These are phyloP conservation scores for Epicauta chinensis DNA, from an alignment of 1,140 invertebrate genomes.

Conservation along the genomic window DNA sequence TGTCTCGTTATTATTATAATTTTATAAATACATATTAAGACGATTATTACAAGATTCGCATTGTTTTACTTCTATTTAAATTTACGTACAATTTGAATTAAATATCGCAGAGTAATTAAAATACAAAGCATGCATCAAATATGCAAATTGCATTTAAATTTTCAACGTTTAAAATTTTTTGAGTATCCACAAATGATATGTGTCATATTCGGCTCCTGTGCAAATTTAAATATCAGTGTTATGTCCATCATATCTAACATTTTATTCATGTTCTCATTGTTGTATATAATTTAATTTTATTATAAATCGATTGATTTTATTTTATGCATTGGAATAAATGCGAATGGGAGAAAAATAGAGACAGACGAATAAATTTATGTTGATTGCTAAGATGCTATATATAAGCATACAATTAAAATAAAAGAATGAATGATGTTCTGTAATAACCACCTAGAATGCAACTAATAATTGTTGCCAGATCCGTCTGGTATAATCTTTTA, in stretches of 20 bases:
- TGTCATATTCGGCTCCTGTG: constrained; percentile 23
- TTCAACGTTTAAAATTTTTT: constrained; percentile 41
- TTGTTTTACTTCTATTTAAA: constrained; percentile 37
- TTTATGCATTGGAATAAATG: too few relatives aligned
- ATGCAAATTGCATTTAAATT: constrained; percentile 42
- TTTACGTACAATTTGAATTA: constrained; percentile 42
- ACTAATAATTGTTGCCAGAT: constrained; percentile 25
- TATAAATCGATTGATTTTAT: too few relatives aligned
- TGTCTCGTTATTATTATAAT: too few relatives aligned
- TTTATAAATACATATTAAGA: too few relatives aligned
- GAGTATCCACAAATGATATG: constrained; percentile 35
- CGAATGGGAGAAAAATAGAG: too few relatives aligned
- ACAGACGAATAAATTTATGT: too few relatives aligned
- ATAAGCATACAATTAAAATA: constrained; percentile 19
- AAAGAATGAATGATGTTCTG: constrained; percentile 28
- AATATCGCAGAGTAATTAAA: constrained; percentile 43
- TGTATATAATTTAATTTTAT: too few relatives aligned
- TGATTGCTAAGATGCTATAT: too few relatives aligned
- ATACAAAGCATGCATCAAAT: constrained; percentile 43
- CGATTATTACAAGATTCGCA: too few relatives aligned
- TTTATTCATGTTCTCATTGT: too few relatives aligned
- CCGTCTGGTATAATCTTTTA: constrained; percentile 27
- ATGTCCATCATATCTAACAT: too few relatives aligned
- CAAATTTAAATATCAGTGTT: constrained; percentile 22
- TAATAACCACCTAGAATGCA: constrained; percentile 22